Evolutionary conservation across 2,113 vertebrate genomes (phyloP), one percentile per base, ranked within the genome.

Genomic region (Sphyrna mokarran): DNA sequence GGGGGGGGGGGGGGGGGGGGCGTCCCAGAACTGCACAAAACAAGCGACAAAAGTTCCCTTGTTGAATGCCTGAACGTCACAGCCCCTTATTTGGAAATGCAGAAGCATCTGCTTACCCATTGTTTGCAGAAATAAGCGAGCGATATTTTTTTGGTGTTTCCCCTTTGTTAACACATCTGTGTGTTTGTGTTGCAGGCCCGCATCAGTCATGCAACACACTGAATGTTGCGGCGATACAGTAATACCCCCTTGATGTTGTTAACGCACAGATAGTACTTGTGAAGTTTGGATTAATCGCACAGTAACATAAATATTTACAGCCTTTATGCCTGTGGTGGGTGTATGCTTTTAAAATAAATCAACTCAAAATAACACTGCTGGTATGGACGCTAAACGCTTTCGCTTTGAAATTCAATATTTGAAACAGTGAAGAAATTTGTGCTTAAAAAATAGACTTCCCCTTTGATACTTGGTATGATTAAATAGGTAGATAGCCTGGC

Each of bases 141-240:
- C 70, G 37, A 43, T 70, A 69, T 95, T 48, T 40, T 72, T 72
- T 33, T 95, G 94, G 48, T 72, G 69, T 76, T 5, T 72, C 48
- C 37, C 94, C 69, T 95, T 72, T 95, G 94, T 95, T 95, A 95
- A 95, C 37, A 95, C 37, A 95, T 95, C 68, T 72, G 40, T 95
- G 69, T 95, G 94, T 95, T 94, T 72, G 43, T 26, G 54, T 72
- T 95, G 69, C 94, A 95, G 94, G 68, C 23, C 26, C 22, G 3
- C 94, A 22, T 33, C 93, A 69, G 68, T 69, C 10, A 70, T 26
- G 37, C 22, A 7, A 66, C 66, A n/a, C 33, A 10, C n/a, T 16
- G 23, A 95, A 95, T 72, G 66, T 43, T 33, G 26, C 20, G 94
- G 69, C 37, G 89, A 95, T 95, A 70, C 68, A 95, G 94, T 76